Evolutionary conservation across 2,888 invertebrate genomes (phyloP), one percentile per base, ranked within the genome.

Genomic region (Drosophila mercatorum): DNA sequence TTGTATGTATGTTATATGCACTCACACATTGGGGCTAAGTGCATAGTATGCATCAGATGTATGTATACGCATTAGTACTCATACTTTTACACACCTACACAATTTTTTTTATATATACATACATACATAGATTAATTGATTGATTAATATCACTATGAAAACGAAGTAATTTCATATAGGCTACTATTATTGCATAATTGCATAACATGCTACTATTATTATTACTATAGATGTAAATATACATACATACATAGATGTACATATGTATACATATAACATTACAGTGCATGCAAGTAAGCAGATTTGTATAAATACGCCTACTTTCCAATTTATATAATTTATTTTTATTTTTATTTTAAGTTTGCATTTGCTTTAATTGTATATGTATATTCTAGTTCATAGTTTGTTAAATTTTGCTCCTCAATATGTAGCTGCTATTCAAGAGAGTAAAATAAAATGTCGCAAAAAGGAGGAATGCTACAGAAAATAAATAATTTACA

Each of bases 101-200:
- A 10, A 10, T 22, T 12, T 34, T 51, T n/a, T 12, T 1, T n/a
- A n/a, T n/a, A n/a, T n/a, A 49, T 14, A 2, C 1, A 22, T 22
- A 22, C 22, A 53, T 10, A 36, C 47, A 11, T 12, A 0, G 7
- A 43, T 14, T 14, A 22, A 40, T 34, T 11, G 8, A 14, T 22
- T 64, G 14, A 46, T 36, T 64, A 43, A 55, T 55, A 31, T 49
- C 43, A 43, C 67, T 67, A 60, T 56, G 49, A 11, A 52, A 66
- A 41, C 3, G 10, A 26, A 11, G 31, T 12, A 31, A 12, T 1
- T 31, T 3, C 7, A 14, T 11, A 36, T 36, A 36, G 12, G 11
- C 26, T 14, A 38, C 31, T 17, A 17, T 17, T 17, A 17, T 17
- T 17, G 17, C 17, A 17, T 17, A 17, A 17, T 17, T 17, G 14